A percentile compares a stretch with the other conserved stretches of the same genome.
Evolutionary conservation across 2,797 vertebrate species (phyloP).

Genomic region (Scarus forsteni): DNA sequence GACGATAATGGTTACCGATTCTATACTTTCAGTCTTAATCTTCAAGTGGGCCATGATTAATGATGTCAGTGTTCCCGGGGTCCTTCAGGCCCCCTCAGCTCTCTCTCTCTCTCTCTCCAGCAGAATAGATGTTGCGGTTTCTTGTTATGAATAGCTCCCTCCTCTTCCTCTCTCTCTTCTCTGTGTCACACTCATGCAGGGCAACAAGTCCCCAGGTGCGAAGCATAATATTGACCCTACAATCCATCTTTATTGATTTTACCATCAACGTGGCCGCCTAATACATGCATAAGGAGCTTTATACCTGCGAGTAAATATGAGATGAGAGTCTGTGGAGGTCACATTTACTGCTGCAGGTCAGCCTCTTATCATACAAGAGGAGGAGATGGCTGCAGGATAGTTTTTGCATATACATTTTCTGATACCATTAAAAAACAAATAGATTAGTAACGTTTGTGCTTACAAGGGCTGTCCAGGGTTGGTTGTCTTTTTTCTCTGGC

Average conservation of each 20-base stretch:
- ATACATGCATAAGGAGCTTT: conserved; percentile 73
- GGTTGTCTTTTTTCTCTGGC: no score
- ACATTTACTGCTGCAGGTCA: conserved; percentile 46
- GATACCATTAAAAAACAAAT: not conserved
- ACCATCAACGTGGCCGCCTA: conserved; percentile 63
- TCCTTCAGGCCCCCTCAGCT: conserved; percentile 76
- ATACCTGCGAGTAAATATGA: conserved; percentile 76
- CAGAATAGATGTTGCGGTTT: conserved; percentile 49
- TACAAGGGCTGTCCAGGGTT: no score
- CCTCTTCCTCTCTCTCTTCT: conserved; percentile 24
- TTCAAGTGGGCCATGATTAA: conserved; percentile 93
- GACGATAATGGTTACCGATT: conserved; percentile 90
- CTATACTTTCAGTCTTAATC: conserved; percentile 91
- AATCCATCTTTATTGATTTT: conserved; percentile 80
- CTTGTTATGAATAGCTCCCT: conserved; percentile 60
- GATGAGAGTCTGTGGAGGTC: conserved; percentile 60
- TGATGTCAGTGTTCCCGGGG: conserved; percentile 79
- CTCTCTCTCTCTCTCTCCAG: conserved; percentile 10
- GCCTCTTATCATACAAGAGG: conserved; percentile 7
- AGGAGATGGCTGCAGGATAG: no score
- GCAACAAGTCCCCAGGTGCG: conserved; percentile 78
- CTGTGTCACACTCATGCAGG: conserved; percentile 25
- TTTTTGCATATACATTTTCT: not conserved
- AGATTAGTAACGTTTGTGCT: no score
- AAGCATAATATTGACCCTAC: conserved; percentile 70